These are phyloP conservation scores for Desmophyllum pertusum DNA, from an alignment of 92 coral and sea anemone species.

Conservation along the genomic window DNA sequence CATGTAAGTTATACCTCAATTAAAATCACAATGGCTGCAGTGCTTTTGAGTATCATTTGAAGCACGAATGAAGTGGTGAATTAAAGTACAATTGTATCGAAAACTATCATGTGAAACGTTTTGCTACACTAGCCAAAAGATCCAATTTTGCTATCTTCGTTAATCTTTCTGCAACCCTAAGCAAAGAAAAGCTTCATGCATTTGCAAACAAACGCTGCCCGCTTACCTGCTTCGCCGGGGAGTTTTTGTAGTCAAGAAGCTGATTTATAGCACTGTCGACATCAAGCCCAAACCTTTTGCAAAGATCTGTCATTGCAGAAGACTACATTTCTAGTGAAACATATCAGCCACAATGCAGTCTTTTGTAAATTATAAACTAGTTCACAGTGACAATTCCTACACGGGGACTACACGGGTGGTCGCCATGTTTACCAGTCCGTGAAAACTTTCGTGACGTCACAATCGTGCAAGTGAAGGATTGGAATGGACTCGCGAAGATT, in stretches of 20 bases:
- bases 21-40: background rate
- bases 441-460: slow-evolving; percentile 28
- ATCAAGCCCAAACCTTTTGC: slow-evolving; percentile 73
- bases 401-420: slow-evolving; percentile 23
- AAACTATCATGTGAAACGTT: background rate
- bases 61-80: background rate
- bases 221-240: slow-evolving; percentile 70
- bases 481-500: background rate
- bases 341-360: background rate
- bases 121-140: background rate
- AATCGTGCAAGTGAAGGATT: background rate
- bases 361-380: background rate
- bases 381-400: too few relatives aligned
- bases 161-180: background rate
- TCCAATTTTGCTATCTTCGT: background rate
- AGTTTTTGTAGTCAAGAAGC: slow-evolving; percentile 82
- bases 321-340: slow-evolving; percentile 21
- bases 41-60: background rate
- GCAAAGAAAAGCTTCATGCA: background rate
- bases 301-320: slow-evolving; percentile 56
- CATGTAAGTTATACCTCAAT: background rate
- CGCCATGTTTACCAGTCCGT: slow-evolving; percentile 56
- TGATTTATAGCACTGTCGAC: slow-evolving; percentile 73
- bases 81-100: background rate
- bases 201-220: slow-evolving; percentile 11